phyloP scores from a whole-genome alignment of 1,140 invertebrate species.

The Drosophila paulistorum region DNA sequence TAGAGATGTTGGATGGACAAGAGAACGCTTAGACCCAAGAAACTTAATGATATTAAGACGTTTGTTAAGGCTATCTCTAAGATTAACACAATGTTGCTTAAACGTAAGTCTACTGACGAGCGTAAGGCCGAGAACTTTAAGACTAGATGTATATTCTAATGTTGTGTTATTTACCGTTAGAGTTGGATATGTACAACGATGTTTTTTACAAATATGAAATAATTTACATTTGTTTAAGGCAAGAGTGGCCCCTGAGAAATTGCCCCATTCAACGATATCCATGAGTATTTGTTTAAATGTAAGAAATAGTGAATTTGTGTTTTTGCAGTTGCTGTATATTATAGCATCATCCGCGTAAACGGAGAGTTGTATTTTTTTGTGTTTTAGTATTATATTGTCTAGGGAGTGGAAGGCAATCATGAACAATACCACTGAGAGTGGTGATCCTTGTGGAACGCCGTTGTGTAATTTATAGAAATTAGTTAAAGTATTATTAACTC shows the following conservation, averaged over 20 bases:
- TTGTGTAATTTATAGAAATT: slow-evolving; percentile 5
- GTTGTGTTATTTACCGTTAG: slow-evolving; percentile 20
- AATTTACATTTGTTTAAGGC: too few species aligned
- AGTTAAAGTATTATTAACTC: slow-evolving; percentile 15
- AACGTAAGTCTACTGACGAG: slow-evolving; percentile 23
- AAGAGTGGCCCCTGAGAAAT: neutral
- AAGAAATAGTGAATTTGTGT: slow-evolving; percentile 16
- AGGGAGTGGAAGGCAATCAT: too few species aligned
- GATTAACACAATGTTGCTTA: slow-evolving; percentile 26
- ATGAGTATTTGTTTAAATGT: slow-evolving; percentile 8
- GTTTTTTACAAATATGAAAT: slow-evolving; percentile 3
- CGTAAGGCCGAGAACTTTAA: slow-evolving; percentile 20
- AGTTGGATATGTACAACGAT: slow-evolving; percentile 11
- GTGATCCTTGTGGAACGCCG: too few species aligned
- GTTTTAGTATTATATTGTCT: too few species aligned
- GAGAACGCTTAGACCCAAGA: slow-evolving; percentile 11
- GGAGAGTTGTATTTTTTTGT: slow-evolving; percentile 14
- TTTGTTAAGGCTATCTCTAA: slow-evolving; percentile 22
- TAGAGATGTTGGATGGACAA: slow-evolving; percentile 17
- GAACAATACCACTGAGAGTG: slow-evolving; percentile 27
- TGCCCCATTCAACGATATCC: too few species aligned
- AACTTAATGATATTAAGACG: slow-evolving; percentile 36
- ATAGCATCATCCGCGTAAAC: slow-evolving; percentile 32
- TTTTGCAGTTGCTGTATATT: slow-evolving; percentile 28
- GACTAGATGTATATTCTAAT: slow-evolving; percentile 5